A percentile compares a stretch with the other conserved stretches of the same genome.
Conservation (phyloP, 2,888 invertebrate species). For the Ptilodon capucinus region DNA sequence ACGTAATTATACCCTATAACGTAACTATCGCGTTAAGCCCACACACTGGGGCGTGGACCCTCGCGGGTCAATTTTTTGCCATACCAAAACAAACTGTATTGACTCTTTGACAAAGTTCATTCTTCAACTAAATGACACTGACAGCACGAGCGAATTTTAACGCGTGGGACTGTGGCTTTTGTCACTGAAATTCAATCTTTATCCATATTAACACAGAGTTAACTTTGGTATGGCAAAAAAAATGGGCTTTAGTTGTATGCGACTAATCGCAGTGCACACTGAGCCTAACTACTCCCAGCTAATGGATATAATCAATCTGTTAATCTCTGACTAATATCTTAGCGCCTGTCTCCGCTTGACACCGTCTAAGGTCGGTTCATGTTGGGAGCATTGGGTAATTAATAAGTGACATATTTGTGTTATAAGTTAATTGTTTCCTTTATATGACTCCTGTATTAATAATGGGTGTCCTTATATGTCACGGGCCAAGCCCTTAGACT, state of each 20-base stretch:
- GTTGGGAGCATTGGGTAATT: neutral
- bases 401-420: neutral
- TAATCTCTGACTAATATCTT: slow-evolving; percentile 39
- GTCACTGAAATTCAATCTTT: no score
- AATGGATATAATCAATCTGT: slow-evolving; percentile 45
- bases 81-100: no score
- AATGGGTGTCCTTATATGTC: neutral
- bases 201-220: no score
- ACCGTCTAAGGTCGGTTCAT: slow-evolving; percentile 5
- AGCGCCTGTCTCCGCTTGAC: slow-evolving; percentile 32
- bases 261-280: neutral
- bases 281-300: slow-evolving; percentile 13
- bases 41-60: no score
- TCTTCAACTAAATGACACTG: no score
- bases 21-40: no score
- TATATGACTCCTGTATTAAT: neutral
- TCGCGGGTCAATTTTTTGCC: no score
- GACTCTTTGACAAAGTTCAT: no score
- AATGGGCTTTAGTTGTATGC: neutral
- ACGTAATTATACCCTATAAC: no score
- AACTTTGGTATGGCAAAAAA: no score
- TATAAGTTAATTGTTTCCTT: neutral
- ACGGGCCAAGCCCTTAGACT: neutral
- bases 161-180: no score
- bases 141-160: no score